phyloP scores from a whole-genome alignment of 2,113 vertebrate species.

The Eupsittula cactorum region DNA sequence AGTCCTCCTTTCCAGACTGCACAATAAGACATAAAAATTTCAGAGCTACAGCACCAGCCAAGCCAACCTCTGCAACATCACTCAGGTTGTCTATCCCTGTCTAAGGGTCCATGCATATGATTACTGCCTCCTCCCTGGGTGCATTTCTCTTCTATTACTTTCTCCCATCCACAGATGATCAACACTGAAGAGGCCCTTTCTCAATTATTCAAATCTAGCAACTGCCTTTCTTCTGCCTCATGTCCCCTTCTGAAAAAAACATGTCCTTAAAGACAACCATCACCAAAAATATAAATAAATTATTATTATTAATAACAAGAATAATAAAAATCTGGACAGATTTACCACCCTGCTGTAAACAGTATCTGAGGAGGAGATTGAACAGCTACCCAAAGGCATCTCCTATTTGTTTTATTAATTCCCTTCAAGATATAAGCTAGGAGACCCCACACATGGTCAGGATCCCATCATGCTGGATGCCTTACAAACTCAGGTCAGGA shows the following conservation, averaged over 20 bases:
- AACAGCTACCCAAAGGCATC: not conserved
- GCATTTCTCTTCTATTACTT: not conserved
- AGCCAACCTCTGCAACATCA: not conserved
- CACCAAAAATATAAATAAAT: not conserved
- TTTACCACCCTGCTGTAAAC: not conserved
- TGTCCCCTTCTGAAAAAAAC: not conserved
- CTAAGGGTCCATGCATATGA: rapidly evolving
- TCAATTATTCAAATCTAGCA: not conserved
- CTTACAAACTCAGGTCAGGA: not conserved
- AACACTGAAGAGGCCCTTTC: not conserved
- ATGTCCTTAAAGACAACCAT: rapidly evolving
- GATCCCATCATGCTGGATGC: not conserved
- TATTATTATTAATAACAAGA: not conserved
- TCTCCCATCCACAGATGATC: not conserved
- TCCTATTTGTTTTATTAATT: not conserved
- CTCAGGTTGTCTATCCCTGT: rapidly evolving
- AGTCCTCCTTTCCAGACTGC: not conserved
- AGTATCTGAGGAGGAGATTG: not conserved
- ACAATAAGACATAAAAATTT: not conserved
- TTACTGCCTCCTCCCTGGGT: not conserved
- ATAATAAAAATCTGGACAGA: not conserved
- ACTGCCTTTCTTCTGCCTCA: not conserved
- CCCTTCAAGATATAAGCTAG: not conserved
- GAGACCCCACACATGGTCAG: not conserved
- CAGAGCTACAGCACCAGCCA: not conserved